phyloP scores from a whole-genome alignment of 2,888 invertebrate species.

The Melipona bicolor region DNA sequence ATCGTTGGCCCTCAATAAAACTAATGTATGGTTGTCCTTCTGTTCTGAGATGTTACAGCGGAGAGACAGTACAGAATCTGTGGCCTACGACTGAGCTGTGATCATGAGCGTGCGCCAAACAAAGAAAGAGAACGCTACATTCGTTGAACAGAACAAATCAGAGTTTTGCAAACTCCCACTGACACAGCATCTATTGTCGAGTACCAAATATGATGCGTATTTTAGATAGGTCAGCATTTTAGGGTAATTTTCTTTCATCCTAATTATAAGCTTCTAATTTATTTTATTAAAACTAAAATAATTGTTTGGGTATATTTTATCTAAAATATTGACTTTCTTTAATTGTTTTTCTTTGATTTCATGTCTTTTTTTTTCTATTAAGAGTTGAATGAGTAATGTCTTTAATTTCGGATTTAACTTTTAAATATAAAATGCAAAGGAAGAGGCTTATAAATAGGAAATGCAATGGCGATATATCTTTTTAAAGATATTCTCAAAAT shows the following conservation, averaged over 20 bases:
- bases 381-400: neutral
- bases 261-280: conserved; percentile 76
- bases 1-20: conserved; percentile 81
- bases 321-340: neutral
- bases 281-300: conserved; percentile 6
- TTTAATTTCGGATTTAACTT: neutral
- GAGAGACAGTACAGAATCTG: conserved; percentile 84
- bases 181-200: conserved; percentile 80
- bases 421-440: neutral
- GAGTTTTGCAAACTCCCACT: conserved; percentile 82
- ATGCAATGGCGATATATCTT: conserved; percentile 79
- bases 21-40: conserved; percentile 85
- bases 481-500: conserved; percentile 37
- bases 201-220: conserved; percentile 78
- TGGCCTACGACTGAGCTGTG: conserved; percentile 84
- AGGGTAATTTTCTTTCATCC: conserved; percentile 79
- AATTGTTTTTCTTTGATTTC: neutral
- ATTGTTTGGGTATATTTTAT: neutral
- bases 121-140: conserved; percentile 83
- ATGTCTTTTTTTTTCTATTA: neutral
- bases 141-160: conserved; percentile 82
- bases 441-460: conserved; percentile 78
- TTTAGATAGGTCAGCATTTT: conserved; percentile 84
- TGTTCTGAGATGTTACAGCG: conserved; percentile 86
- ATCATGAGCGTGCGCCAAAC: conserved; percentile 84